Evolutionary conservation across 2,797 vertebrate genomes (phyloP), one percentile per base, ranked within the genome.

Genomic region (Phalanger gymnotis): DNA sequence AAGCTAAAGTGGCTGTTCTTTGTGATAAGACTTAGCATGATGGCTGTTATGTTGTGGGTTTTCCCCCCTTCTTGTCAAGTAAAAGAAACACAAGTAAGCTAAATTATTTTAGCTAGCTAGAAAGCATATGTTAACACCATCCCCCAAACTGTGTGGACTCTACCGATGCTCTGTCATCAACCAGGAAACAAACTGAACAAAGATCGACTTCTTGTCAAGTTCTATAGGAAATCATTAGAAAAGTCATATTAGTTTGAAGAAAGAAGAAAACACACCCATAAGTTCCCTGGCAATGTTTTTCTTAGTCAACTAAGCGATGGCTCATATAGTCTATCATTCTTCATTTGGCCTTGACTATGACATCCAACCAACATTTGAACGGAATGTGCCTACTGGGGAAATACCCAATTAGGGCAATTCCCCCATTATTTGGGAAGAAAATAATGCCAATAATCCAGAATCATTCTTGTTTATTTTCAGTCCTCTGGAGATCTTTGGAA

Each of bases 241-340:
- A 27, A 96, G 91, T 89, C 93, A 27, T 92, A 94, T 95, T 91
- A 4, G n/a, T 54, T 91, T 73, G 90, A 40, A 61, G 40, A 56
- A 31, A 53, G 93, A 91, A 58, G 90, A 92, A 53, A 93, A 90
- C 81, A 19, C 1, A 51, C 40, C 10, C 40, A 12, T 12, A 47
- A 27, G 25, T 27, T 27, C 40, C 73, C 22, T 51, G 90, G 31
- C 40, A 30, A 27, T 4, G 2, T 34, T 91, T 87, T 87, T 94
- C 52, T 89, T 25, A 54, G 9, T 51, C 73, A 22, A 92, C 10
- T 2, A 51, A 16, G 16, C 10, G 56, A 54, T 94, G 58, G 13
- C 5, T 91, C 52, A 27, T 87, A 87, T 47, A 27, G 9, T 51
- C 27, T 10, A 47, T 51, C 40, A 87, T 87, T 51, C 73, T 87